Evolutionary conservation across 35 echinoderm and acorn worm genomes (phyloP), one percentile per base, ranked within the genome.

Genomic region (Ophiothrix spiculata): DNA sequence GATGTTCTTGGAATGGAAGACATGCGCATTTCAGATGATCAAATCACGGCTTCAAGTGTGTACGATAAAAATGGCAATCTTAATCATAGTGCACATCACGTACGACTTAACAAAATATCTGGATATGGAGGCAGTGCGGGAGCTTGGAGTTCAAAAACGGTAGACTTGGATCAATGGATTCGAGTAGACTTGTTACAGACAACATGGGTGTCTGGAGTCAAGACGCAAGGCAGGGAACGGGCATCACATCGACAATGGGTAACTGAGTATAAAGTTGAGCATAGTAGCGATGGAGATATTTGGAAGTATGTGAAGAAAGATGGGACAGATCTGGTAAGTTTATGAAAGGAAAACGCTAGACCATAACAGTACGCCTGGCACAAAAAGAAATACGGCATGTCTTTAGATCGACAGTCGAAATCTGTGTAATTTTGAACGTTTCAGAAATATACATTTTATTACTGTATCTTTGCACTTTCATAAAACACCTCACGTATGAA

Each of bases 1-100:
- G 36, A 38, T 37, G 32, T 80, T 35, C 64, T 90, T 1, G 87
- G 87, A 1, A 90, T 90, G 87, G 87, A 82, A 78, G 32, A 82
- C 83, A 39, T 39, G 21, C 23, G 2, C 25, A 90, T 90, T 33
- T 21, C 17, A 34, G 64, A 83, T 41, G 32, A 17, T 32, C 25
- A 83, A 29, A 77, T 90, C 3, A 83, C 29, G 25, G 38, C 80
- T 0, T 77, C 80, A 23, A 36, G 56, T 12, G 42, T 35, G 33
- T n/a, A n/a, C n/a, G 74, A 31, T 31, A 11, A 11, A 12, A 28
- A 11, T 41, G 54, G 60, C 33, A 36, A 33, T 33, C 56, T 37
- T 3, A 32, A 40, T 16, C 74, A 64, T 11, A 37, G 37, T 75
- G 56, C 83, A 38, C 0, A 28, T 10, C 21, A 85, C 12, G 83